Percentiles rank a stretch among this genome's conserved stretches.
Evolutionary conservation across 2,888 invertebrate genomes (phyloP).

Genomic region (Synergus japonicus): DNA sequence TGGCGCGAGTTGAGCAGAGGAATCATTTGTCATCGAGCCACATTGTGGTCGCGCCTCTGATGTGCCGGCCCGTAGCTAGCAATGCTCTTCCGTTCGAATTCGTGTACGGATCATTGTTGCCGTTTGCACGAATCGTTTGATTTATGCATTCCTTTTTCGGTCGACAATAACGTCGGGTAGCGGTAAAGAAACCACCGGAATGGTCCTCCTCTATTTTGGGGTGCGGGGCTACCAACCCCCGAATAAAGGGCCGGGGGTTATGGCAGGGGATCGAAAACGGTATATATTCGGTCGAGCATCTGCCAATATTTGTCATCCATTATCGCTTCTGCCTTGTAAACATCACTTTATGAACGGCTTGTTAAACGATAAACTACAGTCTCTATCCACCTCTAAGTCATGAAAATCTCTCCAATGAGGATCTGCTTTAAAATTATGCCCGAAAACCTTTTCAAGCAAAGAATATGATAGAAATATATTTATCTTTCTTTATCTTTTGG

Average conservation of each 20-base stretch:
- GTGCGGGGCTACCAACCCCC: slow-evolving; percentile 51
- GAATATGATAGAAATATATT: no score
- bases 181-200: slow-evolving; percentile 61
- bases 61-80: slow-evolving; percentile 38
- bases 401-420: neutral
- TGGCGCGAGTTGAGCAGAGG: slow-evolving; percentile 52
- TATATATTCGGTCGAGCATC: slow-evolving; percentile 68
- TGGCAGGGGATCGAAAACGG: slow-evolving; percentile 48
- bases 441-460: neutral
- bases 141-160: slow-evolving; percentile 73
- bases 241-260: slow-evolving; percentile 56
- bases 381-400: slow-evolving; percentile 1
- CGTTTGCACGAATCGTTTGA: slow-evolving; percentile 68
- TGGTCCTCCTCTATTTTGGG: slow-evolving; percentile 64
- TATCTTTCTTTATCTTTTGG: no score
- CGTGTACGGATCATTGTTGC: slow-evolving; percentile 66
- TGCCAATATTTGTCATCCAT: slow-evolving; percentile 77
- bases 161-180: slow-evolving; percentile 63
- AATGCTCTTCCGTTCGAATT: slow-evolving; percentile 40
- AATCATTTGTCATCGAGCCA: slow-evolving; percentile 75
- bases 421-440: neutral
- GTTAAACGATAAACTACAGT: slow-evolving; percentile 55
- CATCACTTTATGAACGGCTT: slow-evolving; percentile 69
- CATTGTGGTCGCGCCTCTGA: slow-evolving; percentile 76
- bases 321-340: slow-evolving; percentile 71